phyloP scores from a whole-genome alignment of 2,113 vertebrate genomes.

The Bombycilla garrulus region DNA sequence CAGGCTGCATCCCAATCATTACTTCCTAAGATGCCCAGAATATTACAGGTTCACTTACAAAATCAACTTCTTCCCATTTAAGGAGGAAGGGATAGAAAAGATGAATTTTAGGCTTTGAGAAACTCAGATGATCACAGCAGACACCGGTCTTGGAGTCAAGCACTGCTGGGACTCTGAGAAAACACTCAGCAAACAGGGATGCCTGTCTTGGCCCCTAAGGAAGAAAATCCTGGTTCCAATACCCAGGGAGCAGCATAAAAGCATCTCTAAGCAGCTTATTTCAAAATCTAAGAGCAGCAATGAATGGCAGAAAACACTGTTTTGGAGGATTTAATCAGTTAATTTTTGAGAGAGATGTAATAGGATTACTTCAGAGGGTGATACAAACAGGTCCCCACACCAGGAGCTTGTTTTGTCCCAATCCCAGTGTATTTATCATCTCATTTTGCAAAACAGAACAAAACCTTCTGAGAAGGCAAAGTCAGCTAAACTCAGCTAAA shows the following conservation, averaged over 20 bases:
- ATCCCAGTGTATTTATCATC: background rate
- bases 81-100: fast-evolving
- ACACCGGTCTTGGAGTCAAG: background rate
- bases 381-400: background rate
- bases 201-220: background rate
- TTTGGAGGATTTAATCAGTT: background rate
- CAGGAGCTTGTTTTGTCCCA: background rate
- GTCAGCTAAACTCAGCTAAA: background rate
- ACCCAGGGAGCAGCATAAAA: background rate
- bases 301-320: background rate
- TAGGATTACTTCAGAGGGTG: background rate
- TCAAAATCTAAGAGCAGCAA: background rate
- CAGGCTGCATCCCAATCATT: background rate
- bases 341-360: background rate
- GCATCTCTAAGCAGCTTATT: background rate
- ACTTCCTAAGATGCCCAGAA: background rate
- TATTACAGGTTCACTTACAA: background rate
- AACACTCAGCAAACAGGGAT: background rate
- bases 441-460: background rate
- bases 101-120: background rate
- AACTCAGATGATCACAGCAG: background rate
- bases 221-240: background rate
- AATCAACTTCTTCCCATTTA: background rate
- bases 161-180: background rate
- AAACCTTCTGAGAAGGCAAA: background rate